Evolutionary conservation across 2,797 vertebrate species (phyloP), one percentile per base, ranked within the genome.

Genomic region (Acestrorhynchus altus): DNA sequence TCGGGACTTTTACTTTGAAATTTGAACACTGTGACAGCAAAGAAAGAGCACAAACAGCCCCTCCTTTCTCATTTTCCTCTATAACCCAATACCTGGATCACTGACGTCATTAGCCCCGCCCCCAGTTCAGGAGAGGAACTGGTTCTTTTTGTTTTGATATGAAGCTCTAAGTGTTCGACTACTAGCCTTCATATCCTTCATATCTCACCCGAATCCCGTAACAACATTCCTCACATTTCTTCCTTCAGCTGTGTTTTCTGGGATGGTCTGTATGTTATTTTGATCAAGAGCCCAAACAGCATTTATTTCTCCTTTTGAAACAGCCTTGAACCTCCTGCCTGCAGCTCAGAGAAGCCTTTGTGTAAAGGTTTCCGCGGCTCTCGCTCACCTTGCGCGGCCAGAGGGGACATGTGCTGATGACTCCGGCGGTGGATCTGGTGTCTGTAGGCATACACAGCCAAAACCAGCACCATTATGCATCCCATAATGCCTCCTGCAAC

Each of bases 401-500:
- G 92, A 0, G 97, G 98, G 1, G 98, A 99, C 98, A 99, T 99
- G 86, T 99, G 97, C 93, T 99, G 98, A 87, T 99, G 98, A 0
- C 96, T 97, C 63, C 97, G 95, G 39, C 96, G 94, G 81, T 99
- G 98, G 71, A 98, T 98, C 92, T 99, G 98, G 82, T 99, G 98
- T 64, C 98, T 94, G 88, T 99, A 99, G 0, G 97, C 98, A 0
- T 99, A 99, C 63, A 99, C 96, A 0, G 96, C 98, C 52, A 99
- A 91, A 79, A 99, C 97, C 68, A 99, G 87, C 73, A 99, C 97
- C 98, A 99, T 99, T 81, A 99, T 97, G 83, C 97, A 98, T 71
- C 98, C 98, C 98, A 99, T 98, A 61, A 99, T 98, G 20, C 98
- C 98, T 59, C 98, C 98, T 0, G 98, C 98, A 20, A 99, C 98